Conservation (phyloP, 1,140 invertebrate species). For the Portunus trituberculatus region DNA sequence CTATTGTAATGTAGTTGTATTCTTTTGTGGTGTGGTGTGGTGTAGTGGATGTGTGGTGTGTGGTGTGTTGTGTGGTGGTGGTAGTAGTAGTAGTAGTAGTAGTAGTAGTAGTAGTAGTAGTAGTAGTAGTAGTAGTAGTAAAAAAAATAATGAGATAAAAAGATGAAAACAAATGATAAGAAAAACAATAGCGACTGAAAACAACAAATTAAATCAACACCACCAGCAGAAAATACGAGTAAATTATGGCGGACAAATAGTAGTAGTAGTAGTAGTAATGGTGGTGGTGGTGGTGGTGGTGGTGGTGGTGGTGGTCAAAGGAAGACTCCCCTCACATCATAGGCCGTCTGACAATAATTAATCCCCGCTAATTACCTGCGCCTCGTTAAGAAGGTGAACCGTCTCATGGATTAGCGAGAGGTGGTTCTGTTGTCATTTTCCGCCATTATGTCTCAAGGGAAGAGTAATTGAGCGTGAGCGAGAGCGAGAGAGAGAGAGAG, state of each 20-base stretch:
- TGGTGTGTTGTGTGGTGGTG: background rate
- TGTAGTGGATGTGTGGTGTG: background rate
- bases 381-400: constrained; percentile 10
- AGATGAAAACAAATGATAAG: background rate
- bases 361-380: background rate
- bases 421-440: background rate
- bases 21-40: background rate
- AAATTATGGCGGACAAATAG: background rate
- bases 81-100: constrained; percentile 22
- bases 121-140: background rate
- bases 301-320: background rate
- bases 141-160: background rate
- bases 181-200: background rate
- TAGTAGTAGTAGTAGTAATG: background rate
- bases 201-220: no score
- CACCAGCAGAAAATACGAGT: no score
- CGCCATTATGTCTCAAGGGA: background rate
- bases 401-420: background rate
- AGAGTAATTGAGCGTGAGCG: background rate
- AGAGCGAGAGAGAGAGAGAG: background rate
- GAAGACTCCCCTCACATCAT: background rate
- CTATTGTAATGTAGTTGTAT: background rate
- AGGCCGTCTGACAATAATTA: background rate
- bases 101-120: constrained; percentile 22
- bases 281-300: background rate